Conservation (phyloP, 2,797 vertebrate genomes). For the Chiloscyllium punctatum region DNA sequence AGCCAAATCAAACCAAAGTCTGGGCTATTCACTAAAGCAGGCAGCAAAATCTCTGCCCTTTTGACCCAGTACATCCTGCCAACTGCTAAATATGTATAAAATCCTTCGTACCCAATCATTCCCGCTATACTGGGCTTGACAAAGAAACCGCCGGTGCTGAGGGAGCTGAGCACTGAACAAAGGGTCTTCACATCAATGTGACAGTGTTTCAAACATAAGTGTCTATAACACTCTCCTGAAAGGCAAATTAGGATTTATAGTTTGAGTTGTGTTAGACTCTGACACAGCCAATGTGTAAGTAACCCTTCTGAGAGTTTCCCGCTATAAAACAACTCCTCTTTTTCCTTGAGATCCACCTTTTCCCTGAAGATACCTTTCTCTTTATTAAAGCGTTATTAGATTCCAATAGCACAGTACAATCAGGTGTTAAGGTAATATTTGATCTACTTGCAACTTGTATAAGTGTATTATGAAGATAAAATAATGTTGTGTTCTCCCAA, state of each 20-base stretch:
- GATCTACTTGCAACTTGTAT: background rate
- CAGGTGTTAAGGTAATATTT: background rate
- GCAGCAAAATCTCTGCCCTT: slow-evolving; percentile 36
- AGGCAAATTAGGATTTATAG: slow-evolving; percentile 9
- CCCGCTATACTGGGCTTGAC: slow-evolving; percentile 30
- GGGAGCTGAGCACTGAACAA: background rate
- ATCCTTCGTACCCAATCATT: slow-evolving; percentile 43
- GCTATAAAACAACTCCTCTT: background rate
- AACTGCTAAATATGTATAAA: slow-evolving; percentile 41
- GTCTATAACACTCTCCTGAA: slow-evolving; percentile 8
- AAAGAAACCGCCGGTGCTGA: background rate
- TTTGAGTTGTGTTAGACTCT: background rate
- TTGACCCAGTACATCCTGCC: slow-evolving; percentile 42
- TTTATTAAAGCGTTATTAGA: background rate
- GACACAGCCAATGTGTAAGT: background rate
- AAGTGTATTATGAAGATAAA: background rate
- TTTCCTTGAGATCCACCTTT: slow-evolving; percentile 9
- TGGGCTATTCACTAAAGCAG: background rate
- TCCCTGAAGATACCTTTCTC: background rate
- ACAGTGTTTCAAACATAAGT: slow-evolving; percentile 8
- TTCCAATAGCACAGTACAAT: no score
- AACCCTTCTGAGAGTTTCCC: background rate
- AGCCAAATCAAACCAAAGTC: background rate
- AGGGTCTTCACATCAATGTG: background rate
- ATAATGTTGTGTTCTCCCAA: background rate